These are phyloP conservation scores for Xiphophorus maculatus DNA, from an alignment of 2,113 vertebrate species.

Conservation along the genomic window DNA sequence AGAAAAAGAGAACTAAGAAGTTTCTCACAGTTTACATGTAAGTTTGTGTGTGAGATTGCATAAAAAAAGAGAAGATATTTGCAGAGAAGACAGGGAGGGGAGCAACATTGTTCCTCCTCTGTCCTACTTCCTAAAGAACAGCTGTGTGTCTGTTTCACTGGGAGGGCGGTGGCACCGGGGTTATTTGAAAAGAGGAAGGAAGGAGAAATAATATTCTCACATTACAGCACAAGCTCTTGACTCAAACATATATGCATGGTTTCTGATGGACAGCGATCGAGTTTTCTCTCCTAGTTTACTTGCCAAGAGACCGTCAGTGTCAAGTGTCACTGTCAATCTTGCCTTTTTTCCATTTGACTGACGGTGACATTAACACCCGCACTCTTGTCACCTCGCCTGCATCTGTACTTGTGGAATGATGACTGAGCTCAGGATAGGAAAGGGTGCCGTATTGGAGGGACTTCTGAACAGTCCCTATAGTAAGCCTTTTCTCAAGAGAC, in stretches of 20 bases:
- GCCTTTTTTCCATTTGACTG: conserved; percentile 31
- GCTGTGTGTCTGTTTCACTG: conserved; percentile 48
- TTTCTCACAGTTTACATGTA: neutral
- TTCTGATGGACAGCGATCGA: conserved; percentile 37
- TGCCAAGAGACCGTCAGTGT: conserved; percentile 28
- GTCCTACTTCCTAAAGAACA: conserved; percentile 52
- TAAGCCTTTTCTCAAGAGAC: conserved; percentile 57
- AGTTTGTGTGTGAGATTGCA: conserved; percentile 20
- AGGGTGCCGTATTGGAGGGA: conserved; percentile 41
- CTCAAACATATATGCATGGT: conserved; percentile 18
- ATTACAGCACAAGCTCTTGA: conserved; percentile 28
- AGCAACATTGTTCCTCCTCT: conserved; percentile 48
- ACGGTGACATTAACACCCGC: conserved; percentile 41
- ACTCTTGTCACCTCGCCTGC: conserved; percentile 34
- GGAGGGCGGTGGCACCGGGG: conserved; percentile 17
- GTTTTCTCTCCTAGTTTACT: conserved; percentile 3
- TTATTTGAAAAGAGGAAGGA: conserved; percentile 63
- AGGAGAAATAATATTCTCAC: conserved; percentile 40
- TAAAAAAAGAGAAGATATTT: conserved; percentile 37
- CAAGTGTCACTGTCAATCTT: conserved; percentile 46
- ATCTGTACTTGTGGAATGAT: conserved; percentile 46
- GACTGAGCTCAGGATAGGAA: conserved; percentile 59
- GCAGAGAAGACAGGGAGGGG: conserved; percentile 39
- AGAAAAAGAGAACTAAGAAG: neutral
- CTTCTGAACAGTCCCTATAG: conserved; percentile 38